Evolutionary conservation across 1,140 invertebrate genomes (phyloP), one percentile per base, ranked within the genome.

Genomic region (Megalopta genalis): DNA sequence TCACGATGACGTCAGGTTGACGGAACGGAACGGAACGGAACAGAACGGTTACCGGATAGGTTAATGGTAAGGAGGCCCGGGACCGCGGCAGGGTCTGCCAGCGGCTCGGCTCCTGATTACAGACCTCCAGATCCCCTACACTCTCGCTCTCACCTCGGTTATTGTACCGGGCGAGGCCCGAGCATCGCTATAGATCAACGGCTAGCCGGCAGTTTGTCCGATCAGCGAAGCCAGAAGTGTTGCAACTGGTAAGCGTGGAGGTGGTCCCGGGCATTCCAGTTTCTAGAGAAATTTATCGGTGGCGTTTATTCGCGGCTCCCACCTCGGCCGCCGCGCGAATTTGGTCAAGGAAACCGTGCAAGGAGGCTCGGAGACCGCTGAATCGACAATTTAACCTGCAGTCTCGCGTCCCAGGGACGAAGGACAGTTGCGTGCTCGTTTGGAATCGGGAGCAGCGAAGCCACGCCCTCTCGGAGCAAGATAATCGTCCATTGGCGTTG

Each of bases 91-190:
- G 85, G 85, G 85, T 86, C 87, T 85, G 88, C 89, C 87, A 92
- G 91, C 91, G 92, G 92, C 90, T 90, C 72, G 88, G 87, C 90
- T 91, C 81, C 91, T 93, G 92, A 93, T 93, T 93, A 93, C 91
- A 93, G 92, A 92, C 88, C 90, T 88, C 89, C 83, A 85, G 80
- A 89, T 91, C 89, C 82, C 89, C 89, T 89, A 91, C 87, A 90
- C 91, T 93, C 91, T 90, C 89, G 89, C 89, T 92, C 92, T 93
- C 90, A 89, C 89, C 90, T 92, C 89, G 83, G 83, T 83, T 89
- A 89, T 90, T 87, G 88, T 90, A 86, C 77, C 83, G 87, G 85
- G 82, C 86, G 84, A 87, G 81, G 86, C 87, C 89, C 83, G 84
- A 86, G 83, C 88, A 89, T 90, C 90, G 88, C 89, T 91, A 90